Evolutionary conservation across 1,140 invertebrate genomes (phyloP).

Genomic region (Subanguina moxae): DNA sequence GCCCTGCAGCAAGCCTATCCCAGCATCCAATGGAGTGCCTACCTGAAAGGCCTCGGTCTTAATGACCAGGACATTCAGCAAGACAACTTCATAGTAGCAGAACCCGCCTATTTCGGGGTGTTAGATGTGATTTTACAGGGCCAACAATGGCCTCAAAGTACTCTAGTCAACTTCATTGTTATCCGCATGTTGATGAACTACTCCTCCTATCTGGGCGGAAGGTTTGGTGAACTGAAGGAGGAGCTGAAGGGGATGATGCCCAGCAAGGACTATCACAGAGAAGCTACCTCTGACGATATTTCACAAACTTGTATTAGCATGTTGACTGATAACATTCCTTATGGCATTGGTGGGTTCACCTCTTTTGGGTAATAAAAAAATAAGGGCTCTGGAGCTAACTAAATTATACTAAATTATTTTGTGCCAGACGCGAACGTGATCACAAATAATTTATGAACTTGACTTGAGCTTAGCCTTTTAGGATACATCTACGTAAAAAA

Average conservation of each 20-base stretch:
- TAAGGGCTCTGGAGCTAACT: neutral
- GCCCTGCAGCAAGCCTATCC: constrained; percentile 24
- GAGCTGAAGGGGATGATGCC: neutral
- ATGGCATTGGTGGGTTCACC: constrained; percentile 23
- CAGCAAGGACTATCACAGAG: no score
- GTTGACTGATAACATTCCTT: constrained; percentile 33
- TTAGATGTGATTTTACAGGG: constrained; percentile 32
- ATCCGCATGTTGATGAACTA: constrained; percentile 22
- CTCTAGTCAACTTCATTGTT: constrained; percentile 44
- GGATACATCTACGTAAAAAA: constrained; percentile 48
- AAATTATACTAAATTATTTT: no score
- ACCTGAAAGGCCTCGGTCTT: constrained; percentile 16
- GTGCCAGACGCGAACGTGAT: no score
- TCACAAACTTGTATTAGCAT: constrained; percentile 14
- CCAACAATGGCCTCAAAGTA: constrained; percentile 19
- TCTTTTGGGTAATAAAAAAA: neutral
- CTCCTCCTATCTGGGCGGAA: constrained; percentile 6
- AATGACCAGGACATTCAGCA: constrained; percentile 9
- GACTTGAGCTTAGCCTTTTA: neutral
- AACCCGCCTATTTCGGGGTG: constrained; percentile 40
- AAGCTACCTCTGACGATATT: neutral
- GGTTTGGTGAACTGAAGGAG: neutral
- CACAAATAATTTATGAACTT: no score
- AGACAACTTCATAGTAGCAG: constrained; percentile 27
- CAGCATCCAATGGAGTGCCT: constrained; percentile 34